Evolutionary conservation across 2,113 vertebrate genomes (phyloP), one percentile per base, ranked within the genome.

Genomic region (Cariama cristata): DNA sequence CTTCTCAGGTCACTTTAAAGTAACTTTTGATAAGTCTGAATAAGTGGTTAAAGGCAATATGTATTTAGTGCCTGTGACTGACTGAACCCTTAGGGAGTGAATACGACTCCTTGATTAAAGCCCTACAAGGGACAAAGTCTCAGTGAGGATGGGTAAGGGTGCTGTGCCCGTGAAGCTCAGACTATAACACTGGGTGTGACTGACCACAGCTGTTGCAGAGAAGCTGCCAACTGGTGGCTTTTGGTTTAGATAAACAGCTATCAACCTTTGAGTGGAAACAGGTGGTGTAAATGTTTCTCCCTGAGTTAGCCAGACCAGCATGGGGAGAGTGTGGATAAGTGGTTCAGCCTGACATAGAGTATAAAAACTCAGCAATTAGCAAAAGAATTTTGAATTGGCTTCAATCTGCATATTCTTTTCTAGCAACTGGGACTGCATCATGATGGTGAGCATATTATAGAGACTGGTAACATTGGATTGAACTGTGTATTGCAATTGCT

Each of bases 251-350:
- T 23, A n/a, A 60, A 23, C 5, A 38, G 24, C 17, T 47, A 11
- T 52, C 62, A 62, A 21, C 19, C 58, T 22, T 4, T 55, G 53
- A 73, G 17, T 55, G 44, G 13, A 55, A 76, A n/a, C 19, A 45
- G 35, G 22, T 40, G 58, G 20, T 55, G 32, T 0, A 11, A 21
- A 11, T 45, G 4, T 1, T 35, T 11, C 50, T 60, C 33, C 16
- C 33, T 5, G 49, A 44, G 32, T 8, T 60, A 42, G 21, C 32
- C 69, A 85, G 14, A n/a, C 2, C 64, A 11, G 52, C 0, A 0
- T 14, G 13, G 67, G 8, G 12, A 58, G 9, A 33, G 26, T 0
- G 26, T 0, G 11, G 52, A 4, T 3, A 4, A 40, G 11, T 6
- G 24, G 27, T 4, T 66, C 26, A 47, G 45, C 27, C 17, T 30